Evolutionary conservation across 1,140 invertebrate genomes (phyloP).

Genomic region (Pemphigus obesinymphae): DNA sequence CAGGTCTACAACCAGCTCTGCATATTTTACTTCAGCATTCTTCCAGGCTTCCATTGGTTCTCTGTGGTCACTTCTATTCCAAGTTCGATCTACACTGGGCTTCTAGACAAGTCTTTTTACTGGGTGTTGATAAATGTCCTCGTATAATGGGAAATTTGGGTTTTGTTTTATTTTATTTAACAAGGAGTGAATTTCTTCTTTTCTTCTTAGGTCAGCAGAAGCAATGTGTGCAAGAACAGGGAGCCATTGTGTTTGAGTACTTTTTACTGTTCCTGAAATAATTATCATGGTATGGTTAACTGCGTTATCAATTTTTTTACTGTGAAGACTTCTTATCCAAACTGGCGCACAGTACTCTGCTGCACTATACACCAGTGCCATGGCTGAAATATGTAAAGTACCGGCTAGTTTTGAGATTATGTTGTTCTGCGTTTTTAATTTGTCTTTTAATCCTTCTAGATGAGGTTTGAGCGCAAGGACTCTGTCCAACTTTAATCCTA

Average conservation of each 20-base stretch:
- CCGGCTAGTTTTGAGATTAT: too few species aligned
- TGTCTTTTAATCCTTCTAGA: too few species aligned
- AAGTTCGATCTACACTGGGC: background rate
- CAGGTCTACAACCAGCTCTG: background rate
- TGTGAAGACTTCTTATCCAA: conserved; percentile 5
- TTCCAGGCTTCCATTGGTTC: background rate
- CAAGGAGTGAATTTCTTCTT: background rate
- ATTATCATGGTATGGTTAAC: conserved; percentile 14
- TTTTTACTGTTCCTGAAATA: conserved; percentile 47
- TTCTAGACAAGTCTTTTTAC: conserved; percentile 33
- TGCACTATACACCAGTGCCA: too few species aligned
- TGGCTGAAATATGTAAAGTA: too few species aligned
- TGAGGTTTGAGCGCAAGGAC: too few species aligned
- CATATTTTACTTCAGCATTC: background rate
- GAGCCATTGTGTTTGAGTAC: too few species aligned
- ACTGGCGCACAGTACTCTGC: too few species aligned
- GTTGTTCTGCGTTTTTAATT: too few species aligned
- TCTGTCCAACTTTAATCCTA: conserved; percentile 23
- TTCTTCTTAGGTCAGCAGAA: conserved; percentile 44
- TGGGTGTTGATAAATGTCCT: too few species aligned
- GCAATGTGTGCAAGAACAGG: conserved; percentile 49
- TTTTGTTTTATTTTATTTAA: conserved; percentile 15
- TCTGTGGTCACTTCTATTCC: too few species aligned
- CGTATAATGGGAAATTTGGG: too few species aligned
- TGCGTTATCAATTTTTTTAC: conserved; percentile 7